phyloP scores from a whole-genome alignment of 2,888 invertebrate species.

The Drosophila neoperkinsi region DNA sequence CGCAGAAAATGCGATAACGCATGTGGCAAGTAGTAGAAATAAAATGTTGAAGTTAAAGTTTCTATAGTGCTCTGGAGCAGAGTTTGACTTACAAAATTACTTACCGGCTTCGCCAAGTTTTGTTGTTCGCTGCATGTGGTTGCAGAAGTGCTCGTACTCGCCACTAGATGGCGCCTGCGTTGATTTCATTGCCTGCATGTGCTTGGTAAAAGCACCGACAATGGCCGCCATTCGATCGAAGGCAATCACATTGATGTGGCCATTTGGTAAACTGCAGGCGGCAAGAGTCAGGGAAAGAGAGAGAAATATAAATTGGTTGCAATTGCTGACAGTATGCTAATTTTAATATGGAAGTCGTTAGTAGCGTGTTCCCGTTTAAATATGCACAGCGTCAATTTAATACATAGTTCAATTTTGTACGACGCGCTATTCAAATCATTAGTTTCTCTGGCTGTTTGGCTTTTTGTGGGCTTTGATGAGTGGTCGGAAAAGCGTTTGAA shows the following conservation, averaged over 20 bases:
- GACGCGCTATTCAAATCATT: constrained; percentile 53
- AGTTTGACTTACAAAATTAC: constrained; percentile 68
- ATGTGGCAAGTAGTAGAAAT: constrained; percentile 40
- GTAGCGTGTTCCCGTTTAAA: constrained; percentile 20
- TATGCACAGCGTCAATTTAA: constrained; percentile 32
- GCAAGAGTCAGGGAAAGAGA: background rate
- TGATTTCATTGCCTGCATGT: constrained; percentile 84
- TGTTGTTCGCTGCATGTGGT: constrained; percentile 84
- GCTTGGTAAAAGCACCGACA: constrained; percentile 85
- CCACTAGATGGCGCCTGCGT: constrained; percentile 69
- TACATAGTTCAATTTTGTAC: constrained; percentile 28
- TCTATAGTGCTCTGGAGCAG: constrained; percentile 19
- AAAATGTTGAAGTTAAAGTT: constrained; percentile 21
- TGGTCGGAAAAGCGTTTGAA: constrained; percentile 51
- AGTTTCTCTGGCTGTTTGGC: constrained; percentile 18
- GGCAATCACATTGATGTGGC: constrained; percentile 91
- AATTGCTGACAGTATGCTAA: constrained; percentile 11
- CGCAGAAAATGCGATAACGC: constrained; percentile 68
- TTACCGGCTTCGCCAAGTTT: constrained; percentile 84
- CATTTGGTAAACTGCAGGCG: constrained; percentile 89
- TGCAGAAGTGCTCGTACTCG: constrained; percentile 84
- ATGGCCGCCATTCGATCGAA: constrained; percentile 85
- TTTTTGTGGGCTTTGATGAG: constrained; percentile 62
- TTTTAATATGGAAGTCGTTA: constrained; percentile 8
- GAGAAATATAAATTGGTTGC: background rate